Conservation (phyloP, 2,113 vertebrate genomes). For the Mola mola region DNA sequence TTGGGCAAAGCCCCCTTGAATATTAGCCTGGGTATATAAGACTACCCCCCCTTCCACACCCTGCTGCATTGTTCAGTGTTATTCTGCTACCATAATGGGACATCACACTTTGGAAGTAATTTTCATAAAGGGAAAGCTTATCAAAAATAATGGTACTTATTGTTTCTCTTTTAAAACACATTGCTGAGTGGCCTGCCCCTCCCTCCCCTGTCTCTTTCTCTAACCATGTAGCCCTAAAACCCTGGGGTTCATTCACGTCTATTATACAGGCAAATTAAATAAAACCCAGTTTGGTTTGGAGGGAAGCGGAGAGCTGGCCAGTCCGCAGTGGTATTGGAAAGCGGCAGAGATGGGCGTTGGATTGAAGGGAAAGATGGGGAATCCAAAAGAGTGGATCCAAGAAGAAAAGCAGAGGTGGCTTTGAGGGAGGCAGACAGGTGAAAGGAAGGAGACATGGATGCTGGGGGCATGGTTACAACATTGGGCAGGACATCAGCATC, state of each 20-base stretch:
- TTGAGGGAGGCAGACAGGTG: slow-evolving; percentile 1
- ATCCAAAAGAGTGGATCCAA: slow-evolving; percentile 1
- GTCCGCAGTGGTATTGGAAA: slow-evolving; percentile 15
- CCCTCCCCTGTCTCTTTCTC: slow-evolving; percentile 78
- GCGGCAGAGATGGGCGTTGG: slow-evolving; percentile 25
- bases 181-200: slow-evolving; percentile 86
- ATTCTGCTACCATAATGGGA: slow-evolving; percentile 93
- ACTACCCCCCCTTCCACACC: slow-evolving; percentile 78
- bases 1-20: slow-evolving; percentile 88
- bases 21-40: slow-evolving; percentile 87
- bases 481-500: not conserved
- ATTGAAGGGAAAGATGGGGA: slow-evolving; percentile 17
- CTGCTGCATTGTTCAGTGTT: slow-evolving; percentile 91
- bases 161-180: slow-evolving; percentile 86
- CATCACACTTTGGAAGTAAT: slow-evolving; percentile 99
- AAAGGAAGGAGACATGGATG: slow-evolving; percentile 1
- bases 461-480: not conserved
- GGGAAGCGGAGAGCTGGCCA: slow-evolving; percentile 58
- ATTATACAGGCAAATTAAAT: slow-evolving; percentile 99
- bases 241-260: slow-evolving; percentile 92
- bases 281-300: slow-evolving; percentile 91
- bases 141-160: slow-evolving; percentile 99
- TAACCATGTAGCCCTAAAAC: slow-evolving; percentile 59
- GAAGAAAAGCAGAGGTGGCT: not conserved
- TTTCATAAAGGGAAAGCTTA: slow-evolving; percentile 91